Base-by-base conservation (phyloP, 2,113 vertebrate species). In the Crotalus viridis region DNA sequence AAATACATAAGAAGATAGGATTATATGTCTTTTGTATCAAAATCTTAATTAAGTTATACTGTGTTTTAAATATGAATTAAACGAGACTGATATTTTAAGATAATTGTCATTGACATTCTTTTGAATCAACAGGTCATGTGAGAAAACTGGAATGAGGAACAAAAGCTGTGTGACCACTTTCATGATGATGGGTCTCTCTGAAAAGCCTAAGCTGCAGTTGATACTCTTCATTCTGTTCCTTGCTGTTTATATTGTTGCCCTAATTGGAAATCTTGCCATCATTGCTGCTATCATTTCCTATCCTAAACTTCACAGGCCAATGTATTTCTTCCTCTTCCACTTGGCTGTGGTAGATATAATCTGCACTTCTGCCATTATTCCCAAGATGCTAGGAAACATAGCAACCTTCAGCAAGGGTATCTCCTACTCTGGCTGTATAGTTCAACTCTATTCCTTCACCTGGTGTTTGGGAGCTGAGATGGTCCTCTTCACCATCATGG, bases 341-440 rank as follows among this genome's bases (percentile, higher is more conserved):
- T 48, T 96, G 86, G 96, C 95, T 81, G 7, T 92, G 0, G 94
- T 94, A 74, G 96, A 96, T 17, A 94, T 94, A 7, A 12, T 95
- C 56, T 96, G 96, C 0, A 95, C 91, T 13, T 95, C 92, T 33
- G 64, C 64, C 64, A 74, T 74, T 74, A 74, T 74, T 33, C 64
- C 64, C 64, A 74, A 74, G n/a, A 97, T 97, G 95, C 95, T 97
- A 52, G 94, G 92, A 90, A 96, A 94, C 28, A 96, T 97, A 92
- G 88, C 94, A 55, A 93, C 90, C 0, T 87, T 89, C 33, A 94
- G 69, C 48, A 96, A 96, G 85, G 89, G 81, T 1, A 97, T 97
- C 61, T 96, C 97, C 54, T 97, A 96, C 81, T 95, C 96, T n/a
- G 97, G 96, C 9, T 97, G 97, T 92, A 97, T 96, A 90, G 95